Evolutionary conservation across 1,140 invertebrate genomes (phyloP).

Genomic region (Anoplophora glabripennis): DNA sequence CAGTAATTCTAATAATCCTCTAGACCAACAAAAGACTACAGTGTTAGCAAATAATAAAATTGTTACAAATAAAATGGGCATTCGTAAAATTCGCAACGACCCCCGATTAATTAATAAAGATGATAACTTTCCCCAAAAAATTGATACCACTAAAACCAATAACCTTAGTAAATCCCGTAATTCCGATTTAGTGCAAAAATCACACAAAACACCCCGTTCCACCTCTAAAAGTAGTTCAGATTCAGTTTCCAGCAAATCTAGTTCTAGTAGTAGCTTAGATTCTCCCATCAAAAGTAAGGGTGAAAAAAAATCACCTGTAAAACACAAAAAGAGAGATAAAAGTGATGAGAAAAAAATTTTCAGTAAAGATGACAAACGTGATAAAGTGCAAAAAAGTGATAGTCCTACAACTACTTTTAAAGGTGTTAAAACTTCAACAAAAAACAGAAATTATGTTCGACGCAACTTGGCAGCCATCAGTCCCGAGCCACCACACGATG

Average conservation of each 20-base stretch:
- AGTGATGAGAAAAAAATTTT: conserved; percentile 11
- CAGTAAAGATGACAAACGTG: conserved; percentile 11
- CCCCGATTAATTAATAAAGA: conserved; percentile 44
- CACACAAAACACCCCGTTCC: conserved; percentile 4
- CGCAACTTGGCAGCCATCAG: conserved; percentile 57
- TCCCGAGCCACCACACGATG: conserved; percentile 54
- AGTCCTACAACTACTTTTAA: conserved; percentile 27
- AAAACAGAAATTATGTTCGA: conserved; percentile 62
- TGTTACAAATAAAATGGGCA: conserved; percentile 44
- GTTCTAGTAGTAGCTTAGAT: conserved; percentile 26
- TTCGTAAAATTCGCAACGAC: conserved; percentile 42
- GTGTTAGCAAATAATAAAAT: conserved; percentile 43
- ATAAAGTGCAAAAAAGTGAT: conserved; percentile 8
- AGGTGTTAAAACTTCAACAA: conserved; percentile 57
- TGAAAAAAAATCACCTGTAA: conserved; percentile 15
- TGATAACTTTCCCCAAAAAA: conserved; percentile 31
- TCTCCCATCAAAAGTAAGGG: conserved; percentile 37
- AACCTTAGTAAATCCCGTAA: conserved; percentile 46
- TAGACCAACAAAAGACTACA: conserved; percentile 37
- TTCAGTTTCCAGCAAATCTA: conserved; percentile 12
- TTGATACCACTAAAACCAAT: conserved; percentile 47
- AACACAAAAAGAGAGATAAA: conserved; percentile 32
- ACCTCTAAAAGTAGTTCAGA: background rate
- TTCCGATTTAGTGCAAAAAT: conserved; percentile 28
- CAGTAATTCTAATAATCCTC: conserved; percentile 28